These are phyloP conservation scores for Crotophaga sulcirostris DNA, from an alignment of 2,113 vertebrate genomes.

Conservation along the genomic window DNA sequence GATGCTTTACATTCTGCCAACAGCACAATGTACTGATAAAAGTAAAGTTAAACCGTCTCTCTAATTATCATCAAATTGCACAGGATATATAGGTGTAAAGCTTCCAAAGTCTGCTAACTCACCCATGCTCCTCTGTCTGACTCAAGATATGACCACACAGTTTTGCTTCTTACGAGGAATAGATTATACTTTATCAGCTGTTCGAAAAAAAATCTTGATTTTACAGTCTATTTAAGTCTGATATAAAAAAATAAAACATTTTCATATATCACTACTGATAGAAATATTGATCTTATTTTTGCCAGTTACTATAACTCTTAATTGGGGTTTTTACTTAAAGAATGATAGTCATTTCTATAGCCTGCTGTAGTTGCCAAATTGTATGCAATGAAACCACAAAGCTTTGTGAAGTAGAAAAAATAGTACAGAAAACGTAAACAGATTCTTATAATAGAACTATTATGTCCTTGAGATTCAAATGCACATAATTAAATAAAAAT, in stretches of 20 bases:
- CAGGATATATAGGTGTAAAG: neutral
- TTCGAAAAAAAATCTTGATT: neutral
- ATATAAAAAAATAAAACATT: neutral
- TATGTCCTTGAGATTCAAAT: neutral
- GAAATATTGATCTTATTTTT: neutral
- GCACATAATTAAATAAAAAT: neutral
- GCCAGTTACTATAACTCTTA: neutral
- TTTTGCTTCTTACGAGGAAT: neutral
- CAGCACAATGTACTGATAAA: neutral
- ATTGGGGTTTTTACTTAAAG: neutral
- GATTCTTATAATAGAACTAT: neutral
- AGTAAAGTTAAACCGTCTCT: slow-evolving; percentile 46
- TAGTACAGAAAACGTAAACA: neutral
- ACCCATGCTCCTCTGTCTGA: neutral
- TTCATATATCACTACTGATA: neutral
- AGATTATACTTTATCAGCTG: neutral
- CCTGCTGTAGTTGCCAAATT: neutral
- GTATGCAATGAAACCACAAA: neutral
- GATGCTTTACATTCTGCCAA: slow-evolving; percentile 44
- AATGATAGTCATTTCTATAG: neutral
- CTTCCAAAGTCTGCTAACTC: neutral
- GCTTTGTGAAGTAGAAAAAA: neutral
- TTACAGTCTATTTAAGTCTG: neutral
- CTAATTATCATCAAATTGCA: slow-evolving; percentile 36
- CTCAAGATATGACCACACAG: neutral